These are phyloP conservation scores for Hypanus sabinus DNA, from an alignment of 2,113 vertebrate species.

Conservation along the genomic window DNA sequence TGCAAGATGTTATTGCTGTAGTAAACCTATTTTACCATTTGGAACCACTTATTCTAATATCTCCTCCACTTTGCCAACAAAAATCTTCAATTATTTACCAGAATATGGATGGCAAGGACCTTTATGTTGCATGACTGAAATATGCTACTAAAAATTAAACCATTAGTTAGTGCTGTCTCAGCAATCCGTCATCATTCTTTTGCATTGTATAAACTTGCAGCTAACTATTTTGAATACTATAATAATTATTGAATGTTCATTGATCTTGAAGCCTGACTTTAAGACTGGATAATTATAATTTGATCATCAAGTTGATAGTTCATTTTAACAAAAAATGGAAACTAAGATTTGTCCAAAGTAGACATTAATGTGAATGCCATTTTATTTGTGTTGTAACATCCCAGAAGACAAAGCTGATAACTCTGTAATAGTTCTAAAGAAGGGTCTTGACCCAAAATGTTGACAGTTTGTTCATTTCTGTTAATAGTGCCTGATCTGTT, in stretches of 20 bases:
- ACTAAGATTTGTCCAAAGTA: neutral
- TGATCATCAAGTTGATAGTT: neutral
- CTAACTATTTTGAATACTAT: neutral
- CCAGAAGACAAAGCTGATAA: too few relatives aligned
- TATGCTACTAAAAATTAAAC: neutral
- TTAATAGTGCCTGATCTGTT: too few relatives aligned
- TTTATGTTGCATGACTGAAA: neutral
- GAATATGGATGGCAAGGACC: neutral
- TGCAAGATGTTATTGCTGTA: neutral
- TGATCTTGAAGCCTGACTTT: constrained; percentile 14
- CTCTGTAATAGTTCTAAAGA: too few relatives aligned
- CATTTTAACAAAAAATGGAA: neutral
- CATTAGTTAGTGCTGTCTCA: neutral
- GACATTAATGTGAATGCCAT: neutral
- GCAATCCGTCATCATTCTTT: neutral
- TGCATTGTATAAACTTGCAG: neutral
- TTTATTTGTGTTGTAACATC: neutral
- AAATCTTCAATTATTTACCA: neutral
- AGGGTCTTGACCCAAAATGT: too few relatives aligned
- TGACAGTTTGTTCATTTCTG: too few relatives aligned
- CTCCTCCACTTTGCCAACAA: neutral
- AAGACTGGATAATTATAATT: constrained; percentile 18
- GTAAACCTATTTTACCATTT: neutral
- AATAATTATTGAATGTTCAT: constrained; percentile 19
- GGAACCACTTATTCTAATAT: neutral